Evolutionary conservation across 2,113 vertebrate genomes (phyloP), one percentile per base, ranked within the genome.

Genomic region (Triplophysa dalaica): DNA sequence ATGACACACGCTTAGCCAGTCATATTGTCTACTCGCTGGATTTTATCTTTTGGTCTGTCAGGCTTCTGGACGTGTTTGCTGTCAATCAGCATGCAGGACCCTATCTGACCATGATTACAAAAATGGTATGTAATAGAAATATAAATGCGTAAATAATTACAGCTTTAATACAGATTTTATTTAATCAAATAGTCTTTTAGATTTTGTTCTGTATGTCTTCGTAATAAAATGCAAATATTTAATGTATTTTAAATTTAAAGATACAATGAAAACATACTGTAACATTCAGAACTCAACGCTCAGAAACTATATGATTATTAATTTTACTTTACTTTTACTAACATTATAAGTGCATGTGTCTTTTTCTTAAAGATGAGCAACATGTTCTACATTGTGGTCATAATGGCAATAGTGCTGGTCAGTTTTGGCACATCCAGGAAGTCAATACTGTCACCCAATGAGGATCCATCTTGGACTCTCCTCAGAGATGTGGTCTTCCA

Each of bases 371-470:
- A 99, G 98, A 96, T 95, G 75, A 94, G 92, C 67, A 98, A 98
- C 88, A 99, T 99, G 98, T 98, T 98, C 89, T 98, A 95, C 88
- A 98, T 99, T 7, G 96, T 99, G 82, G 90, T 98, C 84, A 97
- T 99, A 87, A 99, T 99, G 98, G 96, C 95, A 7, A 96, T 98
- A 17, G 95, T 99, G 33, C 87, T 99, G 52, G 83, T 99, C 88
- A 98, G 95, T 87, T 99, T 96, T 12, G 98, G 97, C 0, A 96
- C 99, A 48, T 93, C 97, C 24, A 94, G 98, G 74, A 97, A 98
- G 85, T 94, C 98, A 65, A 96, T 99, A 82, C 92, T 99, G 72
- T 96, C 95, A 0, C 97, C 96, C 19, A 26, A 93, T 0, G 95
- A 98, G 65, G 89, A 91, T 21, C 96, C 96, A 0, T 97, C 95